Evolutionary conservation across 1,140 invertebrate species (phyloP).

Genomic region (Physella acuta): DNA sequence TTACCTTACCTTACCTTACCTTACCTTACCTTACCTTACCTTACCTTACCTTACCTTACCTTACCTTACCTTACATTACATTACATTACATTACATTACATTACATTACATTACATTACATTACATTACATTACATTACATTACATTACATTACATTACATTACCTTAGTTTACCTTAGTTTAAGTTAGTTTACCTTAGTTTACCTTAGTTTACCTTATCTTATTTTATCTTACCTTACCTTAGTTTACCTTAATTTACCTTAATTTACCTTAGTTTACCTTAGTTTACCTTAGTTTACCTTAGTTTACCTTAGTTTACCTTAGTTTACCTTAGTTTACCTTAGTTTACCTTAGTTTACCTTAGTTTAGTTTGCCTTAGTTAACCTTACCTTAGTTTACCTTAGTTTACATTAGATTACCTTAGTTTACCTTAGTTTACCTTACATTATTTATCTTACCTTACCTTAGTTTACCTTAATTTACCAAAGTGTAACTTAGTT

Average conservation of each 20-base stretch:
- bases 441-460: conserved; percentile 13
- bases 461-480: conserved; percentile 3
- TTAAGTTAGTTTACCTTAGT: conserved; percentile 7
- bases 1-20: not conserved
- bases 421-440: conserved; percentile 4
- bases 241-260: no score
- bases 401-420: conserved; percentile 5
- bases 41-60: no score
- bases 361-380: conserved; percentile 3
- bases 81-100: conserved; percentile 13
- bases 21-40: not conserved
- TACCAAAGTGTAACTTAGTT: not conserved
- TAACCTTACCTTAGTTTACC: conserved; percentile 8
- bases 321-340: conserved; percentile 11
- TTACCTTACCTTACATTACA: no score
- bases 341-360: not conserved
- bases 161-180: not conserved
- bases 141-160: conserved; percentile 15
- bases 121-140: conserved; percentile 13
- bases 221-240: conserved; percentile 8
- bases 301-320: not conserved
- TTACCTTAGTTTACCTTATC: conserved; percentile 15
- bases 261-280: no score
- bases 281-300: not conserved
- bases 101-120: conserved; percentile 13